These are phyloP conservation scores for Siniperca chuatsi DNA, from an alignment of 2,113 vertebrate genomes.

Conservation along the genomic window DNA sequence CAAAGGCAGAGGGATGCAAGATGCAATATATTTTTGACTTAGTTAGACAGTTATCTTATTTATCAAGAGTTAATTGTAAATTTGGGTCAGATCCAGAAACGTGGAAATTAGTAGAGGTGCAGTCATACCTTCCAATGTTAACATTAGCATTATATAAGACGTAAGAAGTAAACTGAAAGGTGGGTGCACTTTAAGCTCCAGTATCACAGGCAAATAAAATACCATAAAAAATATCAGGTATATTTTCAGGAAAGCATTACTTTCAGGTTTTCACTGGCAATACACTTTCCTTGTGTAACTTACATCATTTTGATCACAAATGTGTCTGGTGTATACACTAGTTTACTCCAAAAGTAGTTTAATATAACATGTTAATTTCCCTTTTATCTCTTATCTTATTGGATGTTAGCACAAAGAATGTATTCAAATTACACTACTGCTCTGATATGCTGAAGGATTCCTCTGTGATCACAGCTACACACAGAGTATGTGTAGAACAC, in stretches of 20 bases:
- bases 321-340: not conserved
- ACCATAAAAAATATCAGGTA: not conserved
- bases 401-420: not conserved
- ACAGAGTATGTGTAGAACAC: no score
- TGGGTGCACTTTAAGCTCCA: not conserved
- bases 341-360: not conserved
- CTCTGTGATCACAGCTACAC: not conserved
- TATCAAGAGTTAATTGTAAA: constrained; percentile 2
- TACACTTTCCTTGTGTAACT: no score
- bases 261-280: not conserved
- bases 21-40: not conserved
- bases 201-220: not conserved
- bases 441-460: not conserved
- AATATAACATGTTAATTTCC: not conserved
- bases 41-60: not conserved
- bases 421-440: not conserved
- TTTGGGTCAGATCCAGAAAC: not conserved
- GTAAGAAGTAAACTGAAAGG: not conserved
- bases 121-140: not conserved
- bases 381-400: not conserved
- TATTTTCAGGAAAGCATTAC: not conserved
- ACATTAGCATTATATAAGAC: not conserved
- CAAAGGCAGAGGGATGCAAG: not conserved
- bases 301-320: not conserved
- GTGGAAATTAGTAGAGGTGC: not conserved